Conservation (phyloP, 2,113 vertebrate species). For the Echinops telfairi region DNA sequence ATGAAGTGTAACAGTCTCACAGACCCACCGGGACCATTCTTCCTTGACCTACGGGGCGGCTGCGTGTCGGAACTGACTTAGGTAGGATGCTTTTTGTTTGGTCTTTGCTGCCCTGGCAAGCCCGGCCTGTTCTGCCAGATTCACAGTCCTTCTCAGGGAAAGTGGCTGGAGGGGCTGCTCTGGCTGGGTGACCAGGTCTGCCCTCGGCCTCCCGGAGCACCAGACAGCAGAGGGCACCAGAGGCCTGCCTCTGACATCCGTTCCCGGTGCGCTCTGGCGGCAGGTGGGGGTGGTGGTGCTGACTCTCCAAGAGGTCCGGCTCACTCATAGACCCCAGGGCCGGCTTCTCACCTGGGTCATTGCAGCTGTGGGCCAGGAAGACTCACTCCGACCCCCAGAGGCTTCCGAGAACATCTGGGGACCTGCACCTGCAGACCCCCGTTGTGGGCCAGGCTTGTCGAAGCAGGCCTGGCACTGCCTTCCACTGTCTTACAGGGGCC, state of each 20-base stretch:
- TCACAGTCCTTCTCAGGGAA: neutral
- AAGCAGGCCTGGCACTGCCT: no score
- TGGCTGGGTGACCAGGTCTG: neutral
- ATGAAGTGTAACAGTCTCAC: no score
- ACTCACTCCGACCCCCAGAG: neutral
- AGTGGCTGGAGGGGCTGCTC: neutral
- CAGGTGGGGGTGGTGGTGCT: neutral
- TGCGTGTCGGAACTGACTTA: neutral
- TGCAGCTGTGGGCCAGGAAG: neutral
- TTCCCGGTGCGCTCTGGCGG: neutral
- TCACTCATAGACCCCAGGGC: neutral
- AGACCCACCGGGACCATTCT: no score
- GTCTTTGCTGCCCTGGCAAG: no score
- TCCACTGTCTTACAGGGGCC: no score
- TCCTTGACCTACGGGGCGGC: no score
- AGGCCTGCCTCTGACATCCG: conserved; percentile 35
- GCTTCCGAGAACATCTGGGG: neutral
- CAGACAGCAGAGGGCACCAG: conserved; percentile 82
- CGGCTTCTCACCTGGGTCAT: neutral
- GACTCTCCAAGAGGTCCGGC: neutral
- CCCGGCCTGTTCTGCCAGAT: neutral
- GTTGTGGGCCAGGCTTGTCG: neutral
- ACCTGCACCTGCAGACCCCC: neutral
- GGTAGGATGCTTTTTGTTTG: no score
- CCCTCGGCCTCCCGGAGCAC: neutral